phyloP scores from a whole-genome alignment of 2,888 invertebrate genomes.

The Drosophila niveifrons region DNA sequence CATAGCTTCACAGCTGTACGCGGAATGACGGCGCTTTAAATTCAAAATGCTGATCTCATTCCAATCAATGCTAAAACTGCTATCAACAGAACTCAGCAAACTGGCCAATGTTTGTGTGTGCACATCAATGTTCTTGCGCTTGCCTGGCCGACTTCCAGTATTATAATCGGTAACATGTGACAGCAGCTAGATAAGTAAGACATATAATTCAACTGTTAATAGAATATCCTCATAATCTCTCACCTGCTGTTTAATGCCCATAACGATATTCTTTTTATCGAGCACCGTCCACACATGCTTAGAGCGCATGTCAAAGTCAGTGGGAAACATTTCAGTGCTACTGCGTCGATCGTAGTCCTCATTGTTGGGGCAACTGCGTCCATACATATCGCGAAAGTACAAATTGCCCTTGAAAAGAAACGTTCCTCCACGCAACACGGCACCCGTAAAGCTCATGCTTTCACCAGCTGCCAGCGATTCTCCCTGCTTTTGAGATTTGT shows the following conservation, averaged over 20 bases:
- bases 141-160: background rate
- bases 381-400: constrained; percentile 89
- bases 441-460: constrained; percentile 84
- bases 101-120: constrained; percentile 57
- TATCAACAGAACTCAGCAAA: constrained; percentile 54
- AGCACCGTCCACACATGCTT: constrained; percentile 87
- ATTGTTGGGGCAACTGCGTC: constrained; percentile 87
- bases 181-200: constrained; percentile 48
- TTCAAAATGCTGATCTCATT: constrained; percentile 76
- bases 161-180: constrained; percentile 37
- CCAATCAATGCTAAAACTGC: constrained; percentile 83
- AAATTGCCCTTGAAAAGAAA: constrained; percentile 85
- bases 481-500: background rate
- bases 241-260: constrained; percentile 86
- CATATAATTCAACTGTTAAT: background rate
- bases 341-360: constrained; percentile 87
- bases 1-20: constrained; percentile 89
- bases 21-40: constrained; percentile 87
- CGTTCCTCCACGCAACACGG: constrained; percentile 82
- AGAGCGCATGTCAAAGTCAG: constrained; percentile 84
- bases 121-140: constrained; percentile 42
- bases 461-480: background rate
- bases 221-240: background rate
- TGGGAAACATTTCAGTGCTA: constrained; percentile 84
- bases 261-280: constrained; percentile 87